Base-by-base conservation (phyloP, 23 tunicate species). In the Clavelina lepadiformis region DNA sequence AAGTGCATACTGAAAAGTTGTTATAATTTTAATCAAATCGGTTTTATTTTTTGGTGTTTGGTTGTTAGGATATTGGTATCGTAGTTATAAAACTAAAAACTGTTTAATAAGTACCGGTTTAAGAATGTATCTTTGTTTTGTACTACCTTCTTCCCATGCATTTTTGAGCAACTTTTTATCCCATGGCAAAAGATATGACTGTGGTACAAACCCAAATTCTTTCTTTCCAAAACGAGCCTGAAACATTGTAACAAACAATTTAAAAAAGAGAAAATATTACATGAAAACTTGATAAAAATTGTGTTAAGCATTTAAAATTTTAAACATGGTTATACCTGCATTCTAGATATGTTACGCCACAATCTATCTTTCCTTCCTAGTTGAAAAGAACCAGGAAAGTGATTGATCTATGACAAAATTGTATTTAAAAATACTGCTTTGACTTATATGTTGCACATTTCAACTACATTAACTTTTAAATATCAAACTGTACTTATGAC, bases 341-440 rank as follows among this genome's bases (percentile, higher is more conserved):
- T 80, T 50, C 83, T 35, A 4, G 96, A 88, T 33, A 88, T 51
- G 57, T 88, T 93, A 31, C 99, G 58, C 99, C 99, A 93, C 51
- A 93, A 52, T 7, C 99, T 53, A 55, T 93, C 99, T 63, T 93
- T 93, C 33, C 99, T 60, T 8, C 99, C 99, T 18, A 93, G 55
- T 56, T 78, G 87, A 79, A 93, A 93, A 18, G 88, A 85, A 26
- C 99, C 99, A 57, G 99, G 99, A 85, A 93, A 93, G 56, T 93
- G 99, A 64, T 93, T 93, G 11, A 93, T 68, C 96, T 88, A 45
- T 33, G 69, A 2, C 13, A 28, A 7, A 13, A 7, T 61, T 8
- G 6, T 8, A 8, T 30, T 28, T 11, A 38, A 38, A 65, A 11
- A 65, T 27, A 11, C 28, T 44, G 23, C 19, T 7, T 18, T 21